A percentile compares a stretch with the other conserved stretches of the same genome.
Evolutionary conservation across 2,888 invertebrate genomes (phyloP).

Genomic region (Neoitamus cyanurus): DNA sequence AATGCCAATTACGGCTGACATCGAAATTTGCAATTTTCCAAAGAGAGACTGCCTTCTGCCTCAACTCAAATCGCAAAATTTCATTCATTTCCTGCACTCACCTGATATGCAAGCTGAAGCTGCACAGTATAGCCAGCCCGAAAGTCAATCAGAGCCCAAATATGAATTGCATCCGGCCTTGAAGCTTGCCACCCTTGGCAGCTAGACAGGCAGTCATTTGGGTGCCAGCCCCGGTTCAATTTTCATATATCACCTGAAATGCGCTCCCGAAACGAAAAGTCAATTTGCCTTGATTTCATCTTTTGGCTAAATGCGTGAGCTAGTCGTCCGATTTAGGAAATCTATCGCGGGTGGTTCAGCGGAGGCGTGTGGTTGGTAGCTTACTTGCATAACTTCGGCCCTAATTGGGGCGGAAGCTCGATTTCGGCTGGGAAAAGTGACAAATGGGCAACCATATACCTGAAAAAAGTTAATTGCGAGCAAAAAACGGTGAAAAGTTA

Average conservation of each 20-base stretch:
- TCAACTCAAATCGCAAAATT: not conserved
- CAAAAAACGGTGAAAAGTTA: not conserved
- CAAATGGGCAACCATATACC: not conserved
- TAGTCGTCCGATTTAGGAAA: not conserved
- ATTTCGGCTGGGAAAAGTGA: not conserved
- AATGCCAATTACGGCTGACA: not conserved
- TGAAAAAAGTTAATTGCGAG: not conserved
- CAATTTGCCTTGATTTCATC: conserved; percentile 29
- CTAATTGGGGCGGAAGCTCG: not conserved
- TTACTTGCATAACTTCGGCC: not conserved
- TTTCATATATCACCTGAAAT: conserved; percentile 13
- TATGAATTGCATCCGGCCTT: not conserved
- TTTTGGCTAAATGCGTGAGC: not conserved
- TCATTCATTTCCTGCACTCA: not conserved
- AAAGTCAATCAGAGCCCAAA: not conserved
- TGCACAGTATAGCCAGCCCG: not conserved
- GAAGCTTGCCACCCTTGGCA: not conserved
- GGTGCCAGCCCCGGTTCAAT: not conserved
- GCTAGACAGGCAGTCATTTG: not conserved
- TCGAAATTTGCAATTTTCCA: not conserved
- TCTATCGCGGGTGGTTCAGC: not conserved
- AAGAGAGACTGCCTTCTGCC: not conserved
- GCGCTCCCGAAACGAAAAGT: not conserved
- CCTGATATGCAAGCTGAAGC: not conserved
- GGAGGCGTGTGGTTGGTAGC: not conserved